These are phyloP conservation scores for Manduca sexta DNA, from an alignment of 1,140 invertebrate genomes.

Conservation along the genomic window DNA sequence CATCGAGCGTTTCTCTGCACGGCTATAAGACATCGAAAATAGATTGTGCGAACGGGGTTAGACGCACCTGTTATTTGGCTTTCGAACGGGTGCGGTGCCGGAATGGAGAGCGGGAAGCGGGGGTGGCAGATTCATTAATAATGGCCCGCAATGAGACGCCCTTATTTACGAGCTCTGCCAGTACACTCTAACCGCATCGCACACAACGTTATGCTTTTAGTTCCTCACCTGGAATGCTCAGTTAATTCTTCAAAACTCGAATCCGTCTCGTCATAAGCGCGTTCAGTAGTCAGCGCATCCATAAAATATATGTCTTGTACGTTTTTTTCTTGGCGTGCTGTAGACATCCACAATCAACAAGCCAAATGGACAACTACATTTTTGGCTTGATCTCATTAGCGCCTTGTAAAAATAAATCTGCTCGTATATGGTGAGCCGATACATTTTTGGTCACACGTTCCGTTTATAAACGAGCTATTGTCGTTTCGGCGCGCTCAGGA, in stretches of 20 bases:
- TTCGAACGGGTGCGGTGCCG: constrained; percentile 41
- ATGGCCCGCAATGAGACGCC: constrained; percentile 67
- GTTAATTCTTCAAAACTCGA: neutral
- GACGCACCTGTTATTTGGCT: constrained; percentile 71
- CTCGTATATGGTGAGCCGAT: constrained; percentile 23
- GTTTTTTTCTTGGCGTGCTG: too few species aligned
- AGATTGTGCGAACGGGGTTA: constrained; percentile 72
- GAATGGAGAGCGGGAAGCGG: constrained; percentile 29
- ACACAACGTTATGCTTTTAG: constrained; percentile 37
- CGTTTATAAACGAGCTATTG: constrained; percentile 41
- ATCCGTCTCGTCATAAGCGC: neutral
- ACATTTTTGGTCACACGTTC: constrained; percentile 31
- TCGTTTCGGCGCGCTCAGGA: constrained; percentile 3
- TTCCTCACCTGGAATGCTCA: constrained; percentile 3
- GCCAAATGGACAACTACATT: constrained; percentile 25
- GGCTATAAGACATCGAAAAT: constrained; percentile 70
- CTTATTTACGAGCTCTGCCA: constrained; percentile 67
- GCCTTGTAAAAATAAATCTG: constrained; percentile 13
- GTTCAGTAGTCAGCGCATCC: too few species aligned
- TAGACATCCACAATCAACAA: too few species aligned
- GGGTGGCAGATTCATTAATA: constrained; percentile 66
- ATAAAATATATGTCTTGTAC: too few species aligned
- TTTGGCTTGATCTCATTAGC: constrained; percentile 28
- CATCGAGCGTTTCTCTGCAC: constrained; percentile 53
- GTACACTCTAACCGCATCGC: constrained; percentile 46